phyloP scores from a whole-genome alignment of 2,888 invertebrate genomes.

The Drosophila siamana region DNA sequence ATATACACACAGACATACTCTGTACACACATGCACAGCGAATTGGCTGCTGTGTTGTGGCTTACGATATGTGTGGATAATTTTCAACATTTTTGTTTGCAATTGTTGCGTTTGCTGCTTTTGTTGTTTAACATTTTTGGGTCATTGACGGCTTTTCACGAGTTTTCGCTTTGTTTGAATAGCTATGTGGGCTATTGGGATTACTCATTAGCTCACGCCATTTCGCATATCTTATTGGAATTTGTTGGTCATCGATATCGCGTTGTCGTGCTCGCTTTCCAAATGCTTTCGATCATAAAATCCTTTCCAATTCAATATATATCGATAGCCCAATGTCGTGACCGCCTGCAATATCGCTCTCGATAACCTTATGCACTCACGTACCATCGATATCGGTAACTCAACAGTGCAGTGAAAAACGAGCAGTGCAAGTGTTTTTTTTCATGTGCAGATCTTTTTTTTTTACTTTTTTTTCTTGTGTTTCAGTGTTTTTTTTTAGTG shows the following conservation, averaged over 20 bases:
- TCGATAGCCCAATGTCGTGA: not conserved
- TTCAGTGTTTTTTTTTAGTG: not conserved
- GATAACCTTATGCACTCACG: not conserved
- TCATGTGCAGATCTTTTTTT: not conserved
- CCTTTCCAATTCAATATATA: too few species aligned
- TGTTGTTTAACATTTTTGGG: constrained; percentile 42
- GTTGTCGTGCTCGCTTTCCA: too few species aligned
- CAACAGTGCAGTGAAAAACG: not conserved
- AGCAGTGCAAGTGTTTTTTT: not conserved
- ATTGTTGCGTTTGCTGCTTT: constrained; percentile 35
- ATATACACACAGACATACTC: not conserved
- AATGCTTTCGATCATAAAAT: too few species aligned
- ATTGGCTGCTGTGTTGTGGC: constrained; percentile 18
- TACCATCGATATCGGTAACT: not conserved
- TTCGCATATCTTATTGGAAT: not conserved
- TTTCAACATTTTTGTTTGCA: constrained; percentile 65
- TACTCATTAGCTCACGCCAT: constrained; percentile 30
- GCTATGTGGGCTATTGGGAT: constrained; percentile 32
- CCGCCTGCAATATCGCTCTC: not conserved
- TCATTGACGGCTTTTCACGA: constrained; percentile 45
- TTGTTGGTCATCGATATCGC: not conserved
- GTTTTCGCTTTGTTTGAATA: constrained; percentile 36
- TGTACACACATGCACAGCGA: not conserved
- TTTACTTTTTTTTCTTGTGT: not conserved
- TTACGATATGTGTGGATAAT: constrained; percentile 62